Conservation (phyloP, 2,797 vertebrate genomes). For the Gadopsis marmoratus region DNA sequence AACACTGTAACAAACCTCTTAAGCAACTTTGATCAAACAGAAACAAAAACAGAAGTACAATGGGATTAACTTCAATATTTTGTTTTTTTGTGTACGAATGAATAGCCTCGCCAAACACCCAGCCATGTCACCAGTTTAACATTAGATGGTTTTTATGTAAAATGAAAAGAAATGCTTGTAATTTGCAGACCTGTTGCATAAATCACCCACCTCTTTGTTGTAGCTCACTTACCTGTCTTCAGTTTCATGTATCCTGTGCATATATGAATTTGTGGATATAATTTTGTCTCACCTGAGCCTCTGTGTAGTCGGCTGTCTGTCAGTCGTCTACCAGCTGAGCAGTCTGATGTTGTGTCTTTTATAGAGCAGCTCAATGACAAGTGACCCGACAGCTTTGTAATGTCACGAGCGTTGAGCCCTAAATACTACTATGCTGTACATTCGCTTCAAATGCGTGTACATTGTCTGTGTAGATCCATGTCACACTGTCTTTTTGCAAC, state of each 20-base stretch:
- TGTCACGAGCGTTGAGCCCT: background rate
- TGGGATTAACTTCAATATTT: background rate
- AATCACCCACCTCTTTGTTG: background rate
- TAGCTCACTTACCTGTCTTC: background rate
- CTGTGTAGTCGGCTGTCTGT: background rate
- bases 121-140: background rate
- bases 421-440: too few species aligned
- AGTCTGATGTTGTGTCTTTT: constrained; percentile 1
- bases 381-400: background rate
- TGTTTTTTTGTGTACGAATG: background rate
- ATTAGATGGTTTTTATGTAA: background rate
- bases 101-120: background rate
- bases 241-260: background rate
- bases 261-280: background rate
- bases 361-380: constrained; percentile 4
- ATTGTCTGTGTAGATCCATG: background rate
- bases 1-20: background rate
- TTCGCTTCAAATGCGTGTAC: background rate
- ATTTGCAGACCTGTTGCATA: background rate
- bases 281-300: background rate
- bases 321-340: background rate
- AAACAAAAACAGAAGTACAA: background rate
- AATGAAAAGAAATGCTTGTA: background rate
- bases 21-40: background rate
- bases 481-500: background rate